A percentile compares a stretch with the other conserved stretches of the same genome.
Conservation (phyloP, 2,888 invertebrate species). For the Lydus trimaculatus region DNA sequence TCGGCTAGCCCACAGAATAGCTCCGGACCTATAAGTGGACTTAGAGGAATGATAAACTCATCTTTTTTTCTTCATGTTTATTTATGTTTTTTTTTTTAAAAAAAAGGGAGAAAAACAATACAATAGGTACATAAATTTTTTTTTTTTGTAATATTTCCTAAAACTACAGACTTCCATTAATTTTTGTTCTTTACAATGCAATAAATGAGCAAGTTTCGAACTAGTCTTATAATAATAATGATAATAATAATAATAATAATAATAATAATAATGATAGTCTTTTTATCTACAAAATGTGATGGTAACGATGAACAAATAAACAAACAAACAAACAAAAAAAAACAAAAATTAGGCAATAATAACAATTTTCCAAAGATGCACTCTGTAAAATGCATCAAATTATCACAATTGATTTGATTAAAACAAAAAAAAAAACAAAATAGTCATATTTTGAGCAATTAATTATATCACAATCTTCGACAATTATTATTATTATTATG, state of each 20-base stretch:
- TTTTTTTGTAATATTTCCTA: too few relatives aligned
- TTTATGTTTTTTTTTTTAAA: too few relatives aligned
- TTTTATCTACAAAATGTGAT: slow-evolving; percentile 19
- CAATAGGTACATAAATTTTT: too few relatives aligned
- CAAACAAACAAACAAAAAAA: not conserved
- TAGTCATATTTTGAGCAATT: not conserved
- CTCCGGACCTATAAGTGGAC: too few relatives aligned
- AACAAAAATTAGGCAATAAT: too few relatives aligned
- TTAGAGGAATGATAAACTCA: too few relatives aligned
- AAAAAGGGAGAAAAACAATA: too few relatives aligned
- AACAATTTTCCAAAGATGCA: too few relatives aligned
- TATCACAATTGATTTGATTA: not conserved
- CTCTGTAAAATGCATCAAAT: not conserved
- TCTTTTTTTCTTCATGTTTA: too few relatives aligned
- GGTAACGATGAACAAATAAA: not conserved
- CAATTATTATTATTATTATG: not conserved
- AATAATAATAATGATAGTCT: not conserved
- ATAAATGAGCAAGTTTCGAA: not conserved
- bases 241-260: not conserved
- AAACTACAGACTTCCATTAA: not conserved
- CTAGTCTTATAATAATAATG: not conserved
- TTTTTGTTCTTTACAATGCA: too few relatives aligned
- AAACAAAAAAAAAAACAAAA: too few relatives aligned
- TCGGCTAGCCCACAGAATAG: too few relatives aligned
- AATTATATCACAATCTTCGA: not conserved